These are phyloP conservation scores for Choristoneura rosaceana DNA, from an alignment of 2,888 invertebrate genomes.

Conservation along the genomic window DNA sequence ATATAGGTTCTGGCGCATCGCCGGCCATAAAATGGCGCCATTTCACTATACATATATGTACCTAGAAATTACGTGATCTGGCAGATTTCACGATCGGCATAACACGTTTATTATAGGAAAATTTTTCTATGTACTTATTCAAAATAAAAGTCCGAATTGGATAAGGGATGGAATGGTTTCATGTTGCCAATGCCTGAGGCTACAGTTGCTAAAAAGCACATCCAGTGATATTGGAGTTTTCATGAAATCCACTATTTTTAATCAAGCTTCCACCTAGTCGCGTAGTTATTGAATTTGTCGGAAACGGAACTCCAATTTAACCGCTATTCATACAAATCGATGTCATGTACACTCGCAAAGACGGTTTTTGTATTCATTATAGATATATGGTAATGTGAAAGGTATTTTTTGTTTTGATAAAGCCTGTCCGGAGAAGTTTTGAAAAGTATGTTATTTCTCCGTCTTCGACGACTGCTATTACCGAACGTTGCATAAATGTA, in stretches of 20 bases:
- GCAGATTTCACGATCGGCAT: no score
- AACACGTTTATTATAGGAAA: no score
- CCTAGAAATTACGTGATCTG: no score
- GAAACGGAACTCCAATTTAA: constrained; percentile 46
- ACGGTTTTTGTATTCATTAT: constrained; percentile 3
- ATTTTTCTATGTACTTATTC: no score
- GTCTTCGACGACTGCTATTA: background rate
- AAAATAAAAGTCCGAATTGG: background rate
- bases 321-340: constrained; percentile 41
- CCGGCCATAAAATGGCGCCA: no score
- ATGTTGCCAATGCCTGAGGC: background rate
- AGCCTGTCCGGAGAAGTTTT: background rate
- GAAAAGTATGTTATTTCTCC: constrained; percentile 3
- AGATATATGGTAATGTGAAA: constrained; percentile 4
- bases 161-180: background rate
- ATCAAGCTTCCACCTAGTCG: constrained; percentile 45
- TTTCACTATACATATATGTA: no score
- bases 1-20: no score
- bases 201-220: constrained; percentile 24
- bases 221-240: constrained; percentile 44
- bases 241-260: constrained; percentile 42
- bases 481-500: background rate
- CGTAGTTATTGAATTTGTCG: constrained; percentile 48
- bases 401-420: constrained; percentile 15
- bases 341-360: background rate